phyloP scores from a whole-genome alignment of 2,888 invertebrate species.

The Lycocerus yunnanus region DNA sequence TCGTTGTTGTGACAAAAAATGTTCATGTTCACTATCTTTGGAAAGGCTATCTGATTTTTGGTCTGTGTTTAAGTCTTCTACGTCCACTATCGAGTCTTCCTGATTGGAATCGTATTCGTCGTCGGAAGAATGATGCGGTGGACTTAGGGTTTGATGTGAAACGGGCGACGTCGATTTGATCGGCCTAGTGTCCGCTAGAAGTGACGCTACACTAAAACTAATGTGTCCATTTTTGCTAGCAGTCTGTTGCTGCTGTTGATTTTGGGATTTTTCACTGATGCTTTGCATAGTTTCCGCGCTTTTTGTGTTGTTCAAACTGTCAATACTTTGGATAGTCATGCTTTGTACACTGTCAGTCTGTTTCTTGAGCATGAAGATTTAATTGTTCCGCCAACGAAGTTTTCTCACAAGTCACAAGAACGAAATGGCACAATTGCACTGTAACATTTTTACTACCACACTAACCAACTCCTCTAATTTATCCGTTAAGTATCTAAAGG shows the following conservation, averaged over 20 bases:
- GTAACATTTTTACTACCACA: slow-evolving; percentile 17
- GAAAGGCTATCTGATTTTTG: slow-evolving; percentile 42
- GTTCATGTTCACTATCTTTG: slow-evolving; percentile 57
- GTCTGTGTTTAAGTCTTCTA: slow-evolving; percentile 74
- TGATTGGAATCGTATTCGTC: slow-evolving; percentile 73
- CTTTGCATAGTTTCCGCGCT: slow-evolving; percentile 51
- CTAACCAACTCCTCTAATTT: not conserved
- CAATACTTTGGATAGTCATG: slow-evolving; percentile 69
- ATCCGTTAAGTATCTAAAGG: not conserved
- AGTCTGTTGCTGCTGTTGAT: slow-evolving; percentile 39
- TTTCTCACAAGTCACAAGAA: slow-evolving; percentile 5
- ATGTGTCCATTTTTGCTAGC: slow-evolving; percentile 66
- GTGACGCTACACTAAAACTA: slow-evolving; percentile 87
- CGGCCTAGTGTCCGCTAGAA: slow-evolving; percentile 81
- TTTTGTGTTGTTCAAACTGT: slow-evolving; percentile 49
- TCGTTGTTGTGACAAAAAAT: slow-evolving; percentile 41
- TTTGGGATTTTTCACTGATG: slow-evolving; percentile 27
- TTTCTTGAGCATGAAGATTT: slow-evolving; percentile 66
- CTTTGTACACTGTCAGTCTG: slow-evolving; percentile 62
- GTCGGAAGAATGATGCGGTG: slow-evolving; percentile 59
- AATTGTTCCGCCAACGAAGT: slow-evolving; percentile 12
- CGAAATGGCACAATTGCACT: slow-evolving; percentile 16
- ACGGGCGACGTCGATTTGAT: slow-evolving; percentile 56
- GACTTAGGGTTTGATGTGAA: slow-evolving; percentile 50
- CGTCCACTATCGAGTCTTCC: slow-evolving; percentile 75